Conservation (phyloP, 2,888 invertebrate species). For the Agrypnus murinus region DNA sequence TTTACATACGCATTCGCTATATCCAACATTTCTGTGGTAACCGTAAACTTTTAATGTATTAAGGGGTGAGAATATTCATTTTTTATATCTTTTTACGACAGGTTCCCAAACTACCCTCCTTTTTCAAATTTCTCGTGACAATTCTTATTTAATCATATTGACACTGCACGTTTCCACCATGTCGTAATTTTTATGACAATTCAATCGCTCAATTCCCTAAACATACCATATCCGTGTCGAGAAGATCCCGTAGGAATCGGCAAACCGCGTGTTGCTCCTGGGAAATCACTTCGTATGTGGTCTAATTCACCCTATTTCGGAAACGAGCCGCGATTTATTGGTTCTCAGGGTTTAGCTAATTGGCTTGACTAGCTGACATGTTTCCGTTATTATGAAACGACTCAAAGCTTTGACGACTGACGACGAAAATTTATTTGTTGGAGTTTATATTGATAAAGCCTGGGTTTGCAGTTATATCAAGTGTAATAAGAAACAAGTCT, state of each 20-base stretch:
- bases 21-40: no score
- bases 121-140: background rate
- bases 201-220: conserved; percentile 53
- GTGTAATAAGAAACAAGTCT: no score
- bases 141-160: conserved; percentile 22
- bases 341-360: conserved; percentile 64
- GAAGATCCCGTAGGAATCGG: conserved; percentile 51
- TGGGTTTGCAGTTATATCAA: no score
- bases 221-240: conserved; percentile 50
- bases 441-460: no score
- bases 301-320: conserved; percentile 65
- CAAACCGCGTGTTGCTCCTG: conserved; percentile 58
- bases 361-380: conserved; percentile 64
- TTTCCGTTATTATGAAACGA: conserved; percentile 57
- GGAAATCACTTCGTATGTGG: conserved; percentile 67
- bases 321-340: conserved; percentile 67
- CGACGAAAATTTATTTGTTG: no score
- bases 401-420: conserved; percentile 41
- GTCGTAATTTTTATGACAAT: conserved; percentile 55
- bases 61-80: no score
- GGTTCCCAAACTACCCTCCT: no score
- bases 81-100: no score
- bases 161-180: conserved; percentile 42
- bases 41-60: no score
- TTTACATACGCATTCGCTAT: no score